Conservation (phyloP, 23 tunicate genomes). For the Clavelina lepadiformis region DNA sequence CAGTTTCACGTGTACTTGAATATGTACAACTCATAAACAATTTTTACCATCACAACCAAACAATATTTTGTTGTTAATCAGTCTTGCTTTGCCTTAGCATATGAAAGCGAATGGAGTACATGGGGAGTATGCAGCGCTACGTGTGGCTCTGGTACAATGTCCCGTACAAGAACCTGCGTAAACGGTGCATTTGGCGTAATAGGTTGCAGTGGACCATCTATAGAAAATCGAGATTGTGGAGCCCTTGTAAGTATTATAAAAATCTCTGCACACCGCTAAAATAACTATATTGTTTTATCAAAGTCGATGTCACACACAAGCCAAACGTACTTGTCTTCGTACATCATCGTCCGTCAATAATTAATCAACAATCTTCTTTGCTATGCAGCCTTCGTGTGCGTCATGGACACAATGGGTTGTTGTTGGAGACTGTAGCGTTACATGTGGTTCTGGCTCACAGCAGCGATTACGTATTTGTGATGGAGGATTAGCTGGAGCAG, state of each 20-base stretch:
- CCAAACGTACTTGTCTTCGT: not conserved
- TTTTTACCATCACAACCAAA: no score
- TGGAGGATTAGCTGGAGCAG: conserved; percentile 58
- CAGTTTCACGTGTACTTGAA: no score
- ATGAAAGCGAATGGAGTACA: conserved; percentile 10
- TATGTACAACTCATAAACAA: no score
- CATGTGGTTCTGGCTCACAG: conserved; percentile 33
- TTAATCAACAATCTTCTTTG: conserved; percentile 19
- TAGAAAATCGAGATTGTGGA: conserved; percentile 5
- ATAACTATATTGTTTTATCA: no score
- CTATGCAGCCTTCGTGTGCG: conserved; percentile 32
- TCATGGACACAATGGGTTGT: conserved; percentile 58
- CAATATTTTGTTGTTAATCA: no score
- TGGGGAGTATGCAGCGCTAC: conserved; percentile 23
- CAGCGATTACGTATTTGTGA: conserved; percentile 52
- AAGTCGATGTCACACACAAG: not conserved
- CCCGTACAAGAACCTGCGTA: conserved; percentile 25
- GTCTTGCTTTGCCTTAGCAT: not conserved
- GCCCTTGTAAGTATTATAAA: not conserved
- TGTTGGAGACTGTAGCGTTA: conserved; percentile 34
- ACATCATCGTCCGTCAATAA: no score
- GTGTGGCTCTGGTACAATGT: conserved; percentile 27
- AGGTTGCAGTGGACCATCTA: conserved; percentile 26
- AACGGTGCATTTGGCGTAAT: conserved; percentile 27
- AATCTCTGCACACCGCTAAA: no score